Evolutionary conservation across 2,797 vertebrate species (phyloP), one percentile per base, ranked within the genome.

Genomic region (Coreius guichenoti): DNA sequence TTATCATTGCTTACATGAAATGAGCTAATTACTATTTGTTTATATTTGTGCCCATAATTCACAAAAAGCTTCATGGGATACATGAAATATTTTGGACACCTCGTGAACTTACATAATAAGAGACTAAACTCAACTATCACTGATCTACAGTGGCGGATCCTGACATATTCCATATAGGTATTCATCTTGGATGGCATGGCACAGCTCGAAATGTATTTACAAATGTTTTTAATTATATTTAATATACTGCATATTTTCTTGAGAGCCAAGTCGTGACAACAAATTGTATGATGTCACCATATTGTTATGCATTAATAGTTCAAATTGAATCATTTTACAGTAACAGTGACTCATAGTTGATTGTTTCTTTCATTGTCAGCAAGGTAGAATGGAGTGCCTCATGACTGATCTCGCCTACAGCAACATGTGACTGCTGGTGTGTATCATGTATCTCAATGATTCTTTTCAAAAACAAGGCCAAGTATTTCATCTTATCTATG

Each of bases 391-490:
- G 56, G 54, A 16, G 58, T 61, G 76, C n/a, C 36, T 26, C 23
- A 77, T 77, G 75, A 58, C 75, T 77, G 54, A 61, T 61, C 14
- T 78, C 36, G 75, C 75, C 54, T 78, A 61, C 33, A 78, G 76
- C 56, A 43, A 61, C 36, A 72, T 72, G 76, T 26, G 54, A 78
- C 56, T 63, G n/a, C 56, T 78, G 33, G 56, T 63, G n/a, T 56
- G 73, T 14, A 36, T 19, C 49, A 45, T 45, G 54, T 21, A 63
- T 63, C 36, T 1, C 1, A 78, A 26, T 0, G 5, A 43, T 43
- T 21, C 8, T 78, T 43, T 78, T 39, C 13, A 61, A 61, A 77
- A 61, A n/a, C 70, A 73, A 73, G 3, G 1, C 29, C 14, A 29
- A 73, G 74, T 14, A 58, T 77, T 58, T 39, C 21, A 58, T 58